Conservation (phyloP, 2,113 vertebrate species). For the Austrofundulus limnaeus region DNA sequence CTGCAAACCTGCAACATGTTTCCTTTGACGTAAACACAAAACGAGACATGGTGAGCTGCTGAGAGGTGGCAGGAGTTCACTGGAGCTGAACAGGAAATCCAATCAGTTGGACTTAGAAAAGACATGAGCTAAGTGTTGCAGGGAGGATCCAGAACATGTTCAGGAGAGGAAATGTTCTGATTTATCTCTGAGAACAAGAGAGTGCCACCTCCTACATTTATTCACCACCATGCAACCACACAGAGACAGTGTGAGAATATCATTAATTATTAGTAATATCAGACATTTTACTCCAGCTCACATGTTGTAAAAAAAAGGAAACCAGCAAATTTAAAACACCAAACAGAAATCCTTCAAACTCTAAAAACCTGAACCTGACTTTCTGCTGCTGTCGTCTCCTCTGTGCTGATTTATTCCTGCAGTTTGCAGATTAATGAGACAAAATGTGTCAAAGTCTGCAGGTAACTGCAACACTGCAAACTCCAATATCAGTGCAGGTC, state of each 20-base stretch:
- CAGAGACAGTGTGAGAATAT: slow-evolving; percentile 2
- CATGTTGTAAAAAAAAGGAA: background rate
- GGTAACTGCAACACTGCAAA: background rate
- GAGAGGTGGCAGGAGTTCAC: background rate
- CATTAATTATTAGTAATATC: slow-evolving; percentile 8
- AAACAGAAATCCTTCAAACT: background rate
- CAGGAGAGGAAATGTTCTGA: slow-evolving; percentile 43
- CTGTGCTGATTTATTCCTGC: background rate
- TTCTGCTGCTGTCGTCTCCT: background rate
- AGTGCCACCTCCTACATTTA: slow-evolving; percentile 52
- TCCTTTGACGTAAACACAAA: background rate
- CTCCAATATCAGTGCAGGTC: background rate
- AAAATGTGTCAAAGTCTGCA: background rate
- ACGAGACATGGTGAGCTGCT: background rate
- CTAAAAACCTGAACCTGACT: background rate
- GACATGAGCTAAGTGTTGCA: background rate
- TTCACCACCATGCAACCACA: background rate
- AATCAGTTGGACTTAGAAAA: background rate
- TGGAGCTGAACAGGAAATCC: background rate
- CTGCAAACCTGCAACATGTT: background rate
- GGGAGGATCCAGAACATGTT: slow-evolving; percentile 7
- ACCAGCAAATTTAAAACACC: background rate
- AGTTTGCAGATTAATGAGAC: background rate
- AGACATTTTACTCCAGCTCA: background rate
- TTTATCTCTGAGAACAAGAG: slow-evolving; percentile 43